These are phyloP conservation scores for Pygoscelis antarcticus DNA, from an alignment of 2,113 vertebrate species.

Conservation along the genomic window DNA sequence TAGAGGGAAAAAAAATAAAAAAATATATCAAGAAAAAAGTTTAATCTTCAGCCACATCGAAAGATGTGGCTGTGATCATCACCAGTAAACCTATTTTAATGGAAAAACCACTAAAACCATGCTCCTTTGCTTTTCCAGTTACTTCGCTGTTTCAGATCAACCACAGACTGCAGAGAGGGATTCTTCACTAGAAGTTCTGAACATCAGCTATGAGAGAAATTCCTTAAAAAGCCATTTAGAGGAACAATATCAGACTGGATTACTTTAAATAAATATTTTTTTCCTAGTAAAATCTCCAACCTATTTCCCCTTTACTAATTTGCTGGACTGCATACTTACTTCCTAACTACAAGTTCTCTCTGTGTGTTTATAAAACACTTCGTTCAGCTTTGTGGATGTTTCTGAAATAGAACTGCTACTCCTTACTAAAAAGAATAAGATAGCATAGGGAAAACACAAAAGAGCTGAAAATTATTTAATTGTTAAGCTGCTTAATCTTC, in stretches of 20 bases:
- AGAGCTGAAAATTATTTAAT: background rate
- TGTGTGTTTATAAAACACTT: background rate
- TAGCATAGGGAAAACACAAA: background rate
- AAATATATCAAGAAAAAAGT: background rate
- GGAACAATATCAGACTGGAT: background rate
- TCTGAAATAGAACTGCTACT: background rate
- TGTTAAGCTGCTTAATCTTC: background rate
- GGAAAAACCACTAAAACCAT: background rate
- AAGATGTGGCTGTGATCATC: background rate
- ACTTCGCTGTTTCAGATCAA: background rate
- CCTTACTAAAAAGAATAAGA: background rate
- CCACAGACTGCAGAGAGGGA: background rate
- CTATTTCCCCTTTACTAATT: background rate
- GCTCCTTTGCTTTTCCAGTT: background rate
- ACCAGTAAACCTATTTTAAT: background rate
- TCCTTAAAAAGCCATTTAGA: background rate
- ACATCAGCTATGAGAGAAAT: background rate
- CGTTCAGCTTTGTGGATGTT: background rate
- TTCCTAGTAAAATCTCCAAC: background rate
- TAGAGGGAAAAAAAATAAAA: no score
- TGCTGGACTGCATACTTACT: background rate
- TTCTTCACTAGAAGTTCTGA: background rate
- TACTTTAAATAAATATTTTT: background rate
- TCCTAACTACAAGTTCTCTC: background rate
- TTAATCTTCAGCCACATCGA: background rate